A percentile compares a stretch with the other conserved stretches of the same genome.
phyloP scores from a whole-genome alignment of 2,113 vertebrate genomes.

The Cryptoleucopteryx plumbea region DNA sequence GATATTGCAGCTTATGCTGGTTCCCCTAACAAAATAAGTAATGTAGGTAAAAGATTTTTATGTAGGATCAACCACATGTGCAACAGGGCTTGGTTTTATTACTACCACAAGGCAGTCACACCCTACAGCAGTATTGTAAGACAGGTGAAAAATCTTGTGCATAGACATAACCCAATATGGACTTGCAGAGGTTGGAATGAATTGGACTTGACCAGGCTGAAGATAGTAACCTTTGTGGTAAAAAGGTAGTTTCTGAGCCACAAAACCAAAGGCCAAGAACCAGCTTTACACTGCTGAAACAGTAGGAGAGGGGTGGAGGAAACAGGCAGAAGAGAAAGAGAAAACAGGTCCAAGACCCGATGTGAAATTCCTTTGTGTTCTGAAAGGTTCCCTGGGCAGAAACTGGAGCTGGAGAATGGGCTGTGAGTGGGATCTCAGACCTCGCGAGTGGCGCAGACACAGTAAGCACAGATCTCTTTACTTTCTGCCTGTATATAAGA shows the following conservation, averaged over 20 bases:
- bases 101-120: neutral
- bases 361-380: neutral
- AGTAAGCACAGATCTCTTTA: neutral
- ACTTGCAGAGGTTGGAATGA: neutral
- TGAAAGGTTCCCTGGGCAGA: neutral
- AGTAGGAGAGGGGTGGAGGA: neutral
- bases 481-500: neutral
- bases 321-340: neutral
- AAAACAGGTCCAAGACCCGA: neutral
- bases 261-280: neutral
- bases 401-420: neutral
- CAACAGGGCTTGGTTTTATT: neutral
- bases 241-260: neutral
- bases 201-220: neutral
- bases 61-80: neutral
- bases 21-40: neutral
- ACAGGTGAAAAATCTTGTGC: neutral
- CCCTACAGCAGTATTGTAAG: neutral
- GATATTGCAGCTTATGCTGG: neutral
- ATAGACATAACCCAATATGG: neutral
- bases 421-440: neutral
- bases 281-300: neutral
- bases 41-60: neutral
- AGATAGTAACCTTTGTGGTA: neutral
- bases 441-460: rapidly evolving